Evolutionary conservation across 23 tunicate species (phyloP).

Genomic region (Trididemnum nubilum): DNA sequence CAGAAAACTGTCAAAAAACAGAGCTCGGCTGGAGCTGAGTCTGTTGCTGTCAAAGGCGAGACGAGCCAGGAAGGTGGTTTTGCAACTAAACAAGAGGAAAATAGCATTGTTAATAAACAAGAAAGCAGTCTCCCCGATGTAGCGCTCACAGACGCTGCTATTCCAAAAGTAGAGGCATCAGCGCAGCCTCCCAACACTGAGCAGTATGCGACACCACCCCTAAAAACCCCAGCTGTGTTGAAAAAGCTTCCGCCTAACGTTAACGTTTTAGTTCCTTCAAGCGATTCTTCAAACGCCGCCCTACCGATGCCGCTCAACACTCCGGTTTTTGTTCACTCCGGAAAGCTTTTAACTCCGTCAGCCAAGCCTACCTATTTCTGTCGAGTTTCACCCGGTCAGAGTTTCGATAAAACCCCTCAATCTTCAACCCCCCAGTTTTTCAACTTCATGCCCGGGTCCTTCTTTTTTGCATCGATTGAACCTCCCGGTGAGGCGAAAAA

Average conservation of each 20-base stretch:
- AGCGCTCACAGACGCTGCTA: neutral
- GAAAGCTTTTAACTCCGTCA: constrained; percentile 38
- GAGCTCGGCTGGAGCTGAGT: neutral
- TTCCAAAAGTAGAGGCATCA: neutral
- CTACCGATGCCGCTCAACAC: constrained; percentile 51
- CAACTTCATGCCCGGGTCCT: constrained; percentile 69
- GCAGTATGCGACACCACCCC: neutral
- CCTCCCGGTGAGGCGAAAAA: constrained; percentile 3
- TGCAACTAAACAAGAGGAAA: neutral
- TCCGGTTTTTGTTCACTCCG: constrained; percentile 75
- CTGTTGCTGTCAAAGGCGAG: neutral
- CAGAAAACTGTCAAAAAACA: neutral
- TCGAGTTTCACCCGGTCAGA: constrained; percentile 38
- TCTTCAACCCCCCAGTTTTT: constrained; percentile 74
- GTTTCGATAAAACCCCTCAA: neutral
- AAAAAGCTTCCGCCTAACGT: constrained; percentile 30
- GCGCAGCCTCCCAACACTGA: neutral
- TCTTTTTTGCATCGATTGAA: constrained; percentile 33
- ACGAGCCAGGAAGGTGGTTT: neutral
- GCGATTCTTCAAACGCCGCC: neutral
- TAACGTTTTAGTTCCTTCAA: neutral
- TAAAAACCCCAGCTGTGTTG: constrained; percentile 39
- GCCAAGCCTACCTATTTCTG: constrained; percentile 33
- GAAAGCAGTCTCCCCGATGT: neutral
- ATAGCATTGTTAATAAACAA: neutral